Percentiles rank a stretch among this genome's conserved stretches.
These are phyloP conservation scores for Himalopsyche kuldschensis DNA, from an alignment of 2,888 invertebrate genomes.

Conservation along the genomic window DNA sequence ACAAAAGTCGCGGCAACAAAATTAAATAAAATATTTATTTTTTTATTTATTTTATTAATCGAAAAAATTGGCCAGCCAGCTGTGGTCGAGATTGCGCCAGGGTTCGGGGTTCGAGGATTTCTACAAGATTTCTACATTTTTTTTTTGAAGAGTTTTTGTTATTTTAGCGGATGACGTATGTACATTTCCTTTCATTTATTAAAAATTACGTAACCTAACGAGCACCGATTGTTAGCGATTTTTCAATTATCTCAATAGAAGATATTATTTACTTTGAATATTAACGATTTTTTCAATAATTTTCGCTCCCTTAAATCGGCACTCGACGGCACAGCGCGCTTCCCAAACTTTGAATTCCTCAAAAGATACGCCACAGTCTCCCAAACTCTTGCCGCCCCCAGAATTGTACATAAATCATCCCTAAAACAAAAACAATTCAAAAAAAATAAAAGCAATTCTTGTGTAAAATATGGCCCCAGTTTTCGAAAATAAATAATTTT, in stretches of 20 bases:
- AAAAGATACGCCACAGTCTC: background rate
- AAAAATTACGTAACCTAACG: too few relatives aligned
- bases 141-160: conserved; percentile 4
- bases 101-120: conserved; percentile 28
- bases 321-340: background rate
- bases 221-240: too few relatives aligned
- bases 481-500: background rate
- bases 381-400: background rate
- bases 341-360: background rate
- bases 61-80: conserved; percentile 7
- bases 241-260: too few relatives aligned
- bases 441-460: background rate
- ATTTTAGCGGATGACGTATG: conserved; percentile 31
- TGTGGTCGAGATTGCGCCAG: conserved; percentile 11
- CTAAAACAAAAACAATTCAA: conserved; percentile 34
- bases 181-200: conserved; percentile 7
- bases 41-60: background rate
- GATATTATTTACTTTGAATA: too few relatives aligned
- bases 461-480: background rate
- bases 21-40: background rate
- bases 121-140: conserved; percentile 31
- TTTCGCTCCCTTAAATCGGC: background rate
- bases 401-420: conserved; percentile 37
- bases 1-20: background rate
- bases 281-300: background rate